Evolutionary conservation across 35 echinoderm and acorn worm species (phyloP), one percentile per base, ranked within the genome.

Genomic region (Stichopus chloronotus): DNA sequence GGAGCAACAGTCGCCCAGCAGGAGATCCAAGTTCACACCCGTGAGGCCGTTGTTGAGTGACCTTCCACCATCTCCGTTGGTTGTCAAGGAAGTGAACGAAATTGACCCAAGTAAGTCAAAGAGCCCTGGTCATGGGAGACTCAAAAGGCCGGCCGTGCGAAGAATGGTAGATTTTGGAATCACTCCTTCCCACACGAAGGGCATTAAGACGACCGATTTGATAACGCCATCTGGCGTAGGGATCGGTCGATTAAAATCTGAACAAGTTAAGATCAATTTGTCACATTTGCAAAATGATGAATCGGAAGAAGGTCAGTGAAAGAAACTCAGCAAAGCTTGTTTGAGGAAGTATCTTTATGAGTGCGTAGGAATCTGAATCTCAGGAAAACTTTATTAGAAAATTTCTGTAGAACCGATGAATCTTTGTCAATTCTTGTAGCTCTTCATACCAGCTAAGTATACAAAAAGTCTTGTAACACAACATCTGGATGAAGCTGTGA

Each of bases 61-160:
- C 55, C 5, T 83, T 55, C 80, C 80, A 4, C 80, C 80, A 55
- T 83, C 80, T 7, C 80, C 80, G 1, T 55, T 83, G 80, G 13
- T 83, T 55, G 80, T 83, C 4, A 54, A 83, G 80, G 80, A 83
- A 83, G 25, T 83, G 7, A 53, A n/a, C 55, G 80, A 83, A 83
- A n/a, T 83, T 83, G 43, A 43, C 55, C 4, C 6, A 17, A 55
- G 52, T 5, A 83, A 56, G 11, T 83, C 80, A 53, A 55, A 55
- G 9, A 43, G 25, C 16, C 25, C 52, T 43, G 80, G 25, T 12
- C 4, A 83, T 17, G 80, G n/a, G 80, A 56, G 80, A 56, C 55
- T 83, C 10, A 83, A 83, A 83, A 43, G 11, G 19, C 80, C 80
- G 55, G 13, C 9, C 3, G 25, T 52, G 12, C 43, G 53, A 56